These are phyloP conservation scores for Planococcus citri DNA, from an alignment of 1,140 invertebrate genomes.

Conservation along the genomic window DNA sequence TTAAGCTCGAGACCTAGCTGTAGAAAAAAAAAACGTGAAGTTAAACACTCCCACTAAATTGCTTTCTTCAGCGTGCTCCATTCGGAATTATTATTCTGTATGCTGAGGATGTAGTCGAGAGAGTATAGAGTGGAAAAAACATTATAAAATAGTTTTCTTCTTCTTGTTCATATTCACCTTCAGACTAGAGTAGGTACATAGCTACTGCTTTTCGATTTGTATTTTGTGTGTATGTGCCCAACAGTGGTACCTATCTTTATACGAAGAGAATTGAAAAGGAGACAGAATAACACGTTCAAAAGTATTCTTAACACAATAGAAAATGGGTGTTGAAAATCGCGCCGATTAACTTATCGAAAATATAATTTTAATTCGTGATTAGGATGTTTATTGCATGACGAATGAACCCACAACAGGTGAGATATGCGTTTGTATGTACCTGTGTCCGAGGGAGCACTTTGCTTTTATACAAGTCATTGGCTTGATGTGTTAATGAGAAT, in stretches of 20 bases:
- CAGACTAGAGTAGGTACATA: no score
- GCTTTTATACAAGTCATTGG: not conserved
- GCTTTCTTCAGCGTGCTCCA: not conserved
- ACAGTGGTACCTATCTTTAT: no score
- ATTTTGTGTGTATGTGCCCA: no score
- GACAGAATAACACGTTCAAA: no score
- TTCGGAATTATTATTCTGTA: not conserved
- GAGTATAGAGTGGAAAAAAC: not conserved
- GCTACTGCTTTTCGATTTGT: no score
- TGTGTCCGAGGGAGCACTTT: no score
- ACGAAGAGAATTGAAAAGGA: not conserved
- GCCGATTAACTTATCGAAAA: constrained; percentile 3
- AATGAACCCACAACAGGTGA: not conserved
- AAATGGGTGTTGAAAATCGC: not conserved
- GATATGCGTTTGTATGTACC: not conserved
- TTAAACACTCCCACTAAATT: constrained; percentile 2
- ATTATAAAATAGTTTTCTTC: not conserved
- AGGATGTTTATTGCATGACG: constrained; percentile 2
- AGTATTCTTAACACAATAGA: not conserved
- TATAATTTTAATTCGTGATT: constrained; percentile 8
- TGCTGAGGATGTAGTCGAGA: not conserved
- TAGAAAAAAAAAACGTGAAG: not conserved
- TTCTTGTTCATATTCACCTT: no score
- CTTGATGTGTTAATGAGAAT: not conserved
- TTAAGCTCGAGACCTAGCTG: not conserved